Percentiles rank a stretch among this genome's conserved stretches.
These are phyloP conservation scores for Corvus hawaiiensis DNA, from an alignment of 2,113 vertebrate genomes.

Conservation along the genomic window DNA sequence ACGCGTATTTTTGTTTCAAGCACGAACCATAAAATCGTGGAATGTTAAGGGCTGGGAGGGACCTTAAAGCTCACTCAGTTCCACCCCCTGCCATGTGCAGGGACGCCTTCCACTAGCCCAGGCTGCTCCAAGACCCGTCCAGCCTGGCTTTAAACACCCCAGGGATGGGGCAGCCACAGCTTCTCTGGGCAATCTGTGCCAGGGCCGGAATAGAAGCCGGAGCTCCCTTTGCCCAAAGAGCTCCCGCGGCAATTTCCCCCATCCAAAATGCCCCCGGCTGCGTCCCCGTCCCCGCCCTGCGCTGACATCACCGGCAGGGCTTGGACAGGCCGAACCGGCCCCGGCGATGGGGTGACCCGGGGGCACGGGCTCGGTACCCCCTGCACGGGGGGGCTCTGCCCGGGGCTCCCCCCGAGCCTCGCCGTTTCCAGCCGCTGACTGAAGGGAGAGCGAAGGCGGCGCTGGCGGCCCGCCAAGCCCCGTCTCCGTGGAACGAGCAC, in stretches of 20 bases:
- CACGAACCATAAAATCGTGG: background rate
- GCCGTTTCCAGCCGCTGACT: accelerated
- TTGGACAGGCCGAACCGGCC: background rate
- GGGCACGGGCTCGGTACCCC: background rate
- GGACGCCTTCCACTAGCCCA: background rate
- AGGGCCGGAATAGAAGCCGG: background rate
- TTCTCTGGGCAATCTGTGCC: background rate
- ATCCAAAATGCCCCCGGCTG: background rate
- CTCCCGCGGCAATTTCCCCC: background rate
- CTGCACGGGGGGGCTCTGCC: background rate
- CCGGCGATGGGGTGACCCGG: background rate
- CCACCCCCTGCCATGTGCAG: background rate
- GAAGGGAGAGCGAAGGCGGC: background rate
- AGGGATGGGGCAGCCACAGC: background rate
- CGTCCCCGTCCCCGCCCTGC: background rate
- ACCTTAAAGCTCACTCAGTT: background rate
- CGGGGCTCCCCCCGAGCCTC: background rate
- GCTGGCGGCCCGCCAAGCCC: background rate
- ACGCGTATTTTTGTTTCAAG: too few species aligned
- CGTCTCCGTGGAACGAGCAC: background rate
- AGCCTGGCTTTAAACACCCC: background rate
- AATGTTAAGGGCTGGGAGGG: background rate
- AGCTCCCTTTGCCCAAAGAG: background rate
- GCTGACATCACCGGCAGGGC: background rate
- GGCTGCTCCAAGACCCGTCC: background rate